Evolutionary conservation across 2,888 invertebrate genomes (phyloP).

Genomic region (Phasia obesa): DNA sequence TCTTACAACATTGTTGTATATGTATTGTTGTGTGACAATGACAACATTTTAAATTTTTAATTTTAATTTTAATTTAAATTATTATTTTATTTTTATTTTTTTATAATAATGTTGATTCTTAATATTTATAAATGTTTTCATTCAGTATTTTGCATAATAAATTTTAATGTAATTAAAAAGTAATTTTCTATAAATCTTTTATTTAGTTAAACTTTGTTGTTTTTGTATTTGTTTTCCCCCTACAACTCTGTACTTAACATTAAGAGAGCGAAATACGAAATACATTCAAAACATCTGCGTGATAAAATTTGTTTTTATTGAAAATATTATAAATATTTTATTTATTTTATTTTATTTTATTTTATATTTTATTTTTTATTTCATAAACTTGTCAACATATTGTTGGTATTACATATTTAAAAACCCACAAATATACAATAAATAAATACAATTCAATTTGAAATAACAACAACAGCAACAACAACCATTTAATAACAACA

Average conservation of each 20-base stretch:
- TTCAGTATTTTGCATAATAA: conserved; percentile 68
- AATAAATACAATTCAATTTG: conserved; percentile 32
- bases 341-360: background rate
- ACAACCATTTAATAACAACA: background rate
- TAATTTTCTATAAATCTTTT: conserved; percentile 62
- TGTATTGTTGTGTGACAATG: background rate
- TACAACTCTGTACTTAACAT: background rate
- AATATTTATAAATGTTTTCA: conserved; percentile 59
- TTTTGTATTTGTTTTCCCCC: background rate
- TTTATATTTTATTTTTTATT: background rate
- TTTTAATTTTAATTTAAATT: background rate
- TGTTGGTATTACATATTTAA: too few relatives aligned
- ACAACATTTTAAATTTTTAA: too few relatives aligned
- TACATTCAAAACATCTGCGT: conserved; percentile 42
- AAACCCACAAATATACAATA: conserved; percentile 11
- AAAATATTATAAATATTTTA: conserved; percentile 1
- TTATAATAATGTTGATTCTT: conserved; percentile 55
- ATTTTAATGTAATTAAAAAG: conserved; percentile 68
- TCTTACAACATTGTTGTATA: background rate
- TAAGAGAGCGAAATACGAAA: conserved; percentile 22
- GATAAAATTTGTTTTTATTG: conserved; percentile 12
- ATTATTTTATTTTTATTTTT: conserved; percentile 25
- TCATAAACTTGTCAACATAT: conserved; percentile 32
- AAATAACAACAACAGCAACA: background rate
- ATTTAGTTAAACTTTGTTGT: conserved; percentile 57